Evolutionary conservation across 2,113 vertebrate genomes (phyloP).

Genomic region (Gallinago media): DNA sequence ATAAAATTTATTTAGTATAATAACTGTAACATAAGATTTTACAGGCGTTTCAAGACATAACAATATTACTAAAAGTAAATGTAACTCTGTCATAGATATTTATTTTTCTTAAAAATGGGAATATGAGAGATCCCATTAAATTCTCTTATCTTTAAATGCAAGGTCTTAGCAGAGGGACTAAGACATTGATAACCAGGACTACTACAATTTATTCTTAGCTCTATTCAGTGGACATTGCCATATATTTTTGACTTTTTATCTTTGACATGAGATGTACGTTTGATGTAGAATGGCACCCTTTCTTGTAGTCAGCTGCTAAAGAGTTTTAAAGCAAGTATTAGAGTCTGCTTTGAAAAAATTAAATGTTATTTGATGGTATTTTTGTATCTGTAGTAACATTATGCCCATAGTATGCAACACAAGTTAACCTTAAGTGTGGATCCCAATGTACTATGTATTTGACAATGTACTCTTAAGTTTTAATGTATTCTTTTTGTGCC

Average conservation of each 20-base stretch:
- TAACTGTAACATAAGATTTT: constrained; percentile 22
- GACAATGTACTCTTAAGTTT: constrained; percentile 4
- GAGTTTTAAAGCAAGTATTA: constrained; percentile 9
- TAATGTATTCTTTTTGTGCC: not conserved
- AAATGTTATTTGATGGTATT: not conserved
- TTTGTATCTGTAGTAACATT: not conserved
- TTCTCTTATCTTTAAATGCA: constrained; percentile 10
- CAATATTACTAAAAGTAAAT: not conserved
- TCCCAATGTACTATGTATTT: not conserved
- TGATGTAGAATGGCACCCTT: not conserved
- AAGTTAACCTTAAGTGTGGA: not conserved
- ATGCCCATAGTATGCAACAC: not conserved
- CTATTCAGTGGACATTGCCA: not conserved
- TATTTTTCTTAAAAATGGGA: not conserved
- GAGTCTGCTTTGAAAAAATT: not conserved
- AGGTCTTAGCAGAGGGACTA: not conserved
- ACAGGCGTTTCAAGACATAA: not conserved
- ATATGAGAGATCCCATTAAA: not conserved
- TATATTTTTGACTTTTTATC: not conserved
- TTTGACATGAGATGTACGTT: not conserved
- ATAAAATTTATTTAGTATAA: constrained; percentile 38
- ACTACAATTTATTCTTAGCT: not conserved
- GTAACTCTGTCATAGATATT: not conserved
- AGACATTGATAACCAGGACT: not conserved
- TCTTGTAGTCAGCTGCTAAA: constrained; percentile 20